phyloP scores from a whole-genome alignment of 2,888 invertebrate genomes.

The Malacosoma neustria region DNA sequence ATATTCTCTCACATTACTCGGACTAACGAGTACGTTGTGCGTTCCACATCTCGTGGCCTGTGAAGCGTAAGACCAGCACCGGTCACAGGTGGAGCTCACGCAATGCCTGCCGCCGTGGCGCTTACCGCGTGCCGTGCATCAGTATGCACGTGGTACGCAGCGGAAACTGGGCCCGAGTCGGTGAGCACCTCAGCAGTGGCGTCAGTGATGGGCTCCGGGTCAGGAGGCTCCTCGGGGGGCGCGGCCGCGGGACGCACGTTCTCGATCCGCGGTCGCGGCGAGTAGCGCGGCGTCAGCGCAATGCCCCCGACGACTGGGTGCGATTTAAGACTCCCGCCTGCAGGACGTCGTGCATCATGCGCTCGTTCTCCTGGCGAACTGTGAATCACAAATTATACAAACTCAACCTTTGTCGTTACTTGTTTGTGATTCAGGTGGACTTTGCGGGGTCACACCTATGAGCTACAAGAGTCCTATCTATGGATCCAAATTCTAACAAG shows the following conservation, averaged over 20 bases:
- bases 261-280: conserved; percentile 64
- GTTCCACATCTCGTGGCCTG: conserved; percentile 20
- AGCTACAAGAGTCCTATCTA: conserved; percentile 6
- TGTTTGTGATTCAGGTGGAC: conserved; percentile 15
- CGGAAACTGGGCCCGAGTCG: conserved; percentile 18
- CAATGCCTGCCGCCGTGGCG: conserved; percentile 18
- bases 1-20: conserved; percentile 32
- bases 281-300: conserved; percentile 72
- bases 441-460: conserved; percentile 21
- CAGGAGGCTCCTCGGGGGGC: conserved; percentile 56
- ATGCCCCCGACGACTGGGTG: conserved; percentile 72
- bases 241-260: conserved; percentile 63
- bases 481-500: conserved; percentile 3
- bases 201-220: conserved; percentile 26
- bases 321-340: conserved; percentile 75
- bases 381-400: conserved; percentile 58
- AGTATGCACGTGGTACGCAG: conserved; percentile 13
- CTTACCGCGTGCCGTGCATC: conserved; percentile 20
- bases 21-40: conserved; percentile 22
- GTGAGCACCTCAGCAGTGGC: conserved; percentile 16
- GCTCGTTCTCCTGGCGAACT: conserved; percentile 93
- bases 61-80: conserved; percentile 12
- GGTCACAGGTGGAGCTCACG: conserved; percentile 30
- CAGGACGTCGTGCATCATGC: conserved; percentile 85
- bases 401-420: conserved; percentile 43